phyloP scores from a whole-genome alignment of 2,113 vertebrate species.

The Perognathus longimembris region DNA sequence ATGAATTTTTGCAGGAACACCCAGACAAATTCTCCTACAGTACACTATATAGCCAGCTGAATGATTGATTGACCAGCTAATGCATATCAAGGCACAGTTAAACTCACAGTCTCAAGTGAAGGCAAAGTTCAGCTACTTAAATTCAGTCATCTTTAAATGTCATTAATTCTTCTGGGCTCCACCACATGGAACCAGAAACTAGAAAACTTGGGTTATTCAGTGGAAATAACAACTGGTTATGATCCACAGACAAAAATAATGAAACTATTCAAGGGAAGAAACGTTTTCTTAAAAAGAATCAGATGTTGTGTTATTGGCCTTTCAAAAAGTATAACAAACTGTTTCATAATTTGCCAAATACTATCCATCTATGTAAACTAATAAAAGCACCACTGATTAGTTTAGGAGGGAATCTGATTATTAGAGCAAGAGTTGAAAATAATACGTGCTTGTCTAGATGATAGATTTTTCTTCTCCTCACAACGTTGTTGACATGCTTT shows the following conservation, averaged over 20 bases:
- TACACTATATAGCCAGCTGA: not conserved
- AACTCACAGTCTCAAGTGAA: not conserved
- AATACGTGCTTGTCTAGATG: constrained; percentile 38
- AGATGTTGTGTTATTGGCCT: constrained; percentile 80
- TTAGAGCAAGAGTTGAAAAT: constrained; percentile 55
- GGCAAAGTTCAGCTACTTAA: constrained; percentile 48
- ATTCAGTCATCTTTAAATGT: constrained; percentile 60
- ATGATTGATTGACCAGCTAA: constrained; percentile 38
- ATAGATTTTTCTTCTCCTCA: not conserved
- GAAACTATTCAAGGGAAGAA: constrained; percentile 80
- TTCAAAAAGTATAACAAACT: constrained; percentile 79
- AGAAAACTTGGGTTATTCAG: constrained; percentile 61
- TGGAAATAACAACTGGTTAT: constrained; percentile 79
- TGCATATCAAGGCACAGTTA: not conserved
- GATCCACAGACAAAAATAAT: constrained; percentile 80
- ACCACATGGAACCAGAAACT: constrained; percentile 49
- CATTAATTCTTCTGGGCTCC: constrained; percentile 45
- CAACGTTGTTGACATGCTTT: not conserved
- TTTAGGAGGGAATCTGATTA: constrained; percentile 72
- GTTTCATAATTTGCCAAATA: constrained; percentile 84
- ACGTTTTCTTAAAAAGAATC: constrained; percentile 79
- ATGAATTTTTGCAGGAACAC: constrained; percentile 57
- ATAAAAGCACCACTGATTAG: constrained; percentile 81
- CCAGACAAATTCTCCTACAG: constrained; percentile 10
- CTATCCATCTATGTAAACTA: constrained; percentile 82